These are phyloP conservation scores for Hafferia zeledoni DNA, from an alignment of 2,797 vertebrate species.

Conservation along the genomic window DNA sequence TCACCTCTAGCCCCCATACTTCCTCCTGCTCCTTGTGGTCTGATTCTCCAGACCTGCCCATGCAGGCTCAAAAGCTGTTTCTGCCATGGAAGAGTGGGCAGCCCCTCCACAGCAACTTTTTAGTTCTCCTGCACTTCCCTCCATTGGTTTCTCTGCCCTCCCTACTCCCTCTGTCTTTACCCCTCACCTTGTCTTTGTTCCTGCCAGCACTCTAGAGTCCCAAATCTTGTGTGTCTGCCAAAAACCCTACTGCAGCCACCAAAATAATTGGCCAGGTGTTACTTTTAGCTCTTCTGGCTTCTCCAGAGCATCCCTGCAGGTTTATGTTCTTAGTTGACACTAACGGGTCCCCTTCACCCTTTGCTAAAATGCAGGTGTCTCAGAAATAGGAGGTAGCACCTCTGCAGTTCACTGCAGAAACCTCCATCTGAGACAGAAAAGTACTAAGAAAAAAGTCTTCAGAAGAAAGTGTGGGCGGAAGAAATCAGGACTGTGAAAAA, in stretches of 20 bases:
- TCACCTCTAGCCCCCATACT: not conserved
- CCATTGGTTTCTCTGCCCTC: not conserved
- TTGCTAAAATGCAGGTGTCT: not conserved
- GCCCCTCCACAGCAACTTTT: not conserved
- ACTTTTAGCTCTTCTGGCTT: not conserved
- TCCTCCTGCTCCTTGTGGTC: not conserved
- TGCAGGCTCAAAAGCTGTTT: not conserved
- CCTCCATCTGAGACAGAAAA: not conserved
- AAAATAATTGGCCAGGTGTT: not conserved
- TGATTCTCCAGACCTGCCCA: not conserved
- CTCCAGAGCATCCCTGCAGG: not conserved
- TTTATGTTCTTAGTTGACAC: not conserved
- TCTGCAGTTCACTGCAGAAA: not conserved
- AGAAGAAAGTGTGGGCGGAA: not conserved
- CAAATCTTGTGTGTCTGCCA: not conserved
- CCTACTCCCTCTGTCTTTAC: not conserved
- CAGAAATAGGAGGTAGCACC: not conserved
- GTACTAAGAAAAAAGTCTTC: not conserved
- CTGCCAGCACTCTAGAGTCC: not conserved
- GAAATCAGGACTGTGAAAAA: not conserved
- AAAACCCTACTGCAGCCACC: not conserved
- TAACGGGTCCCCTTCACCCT: not conserved
- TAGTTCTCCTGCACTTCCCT: rapidly evolving
- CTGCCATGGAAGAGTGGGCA: not conserved
- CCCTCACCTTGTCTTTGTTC: not conserved